These are phyloP conservation scores for Drosophila borborema DNA, from an alignment of 2,888 invertebrate species.

Conservation along the genomic window DNA sequence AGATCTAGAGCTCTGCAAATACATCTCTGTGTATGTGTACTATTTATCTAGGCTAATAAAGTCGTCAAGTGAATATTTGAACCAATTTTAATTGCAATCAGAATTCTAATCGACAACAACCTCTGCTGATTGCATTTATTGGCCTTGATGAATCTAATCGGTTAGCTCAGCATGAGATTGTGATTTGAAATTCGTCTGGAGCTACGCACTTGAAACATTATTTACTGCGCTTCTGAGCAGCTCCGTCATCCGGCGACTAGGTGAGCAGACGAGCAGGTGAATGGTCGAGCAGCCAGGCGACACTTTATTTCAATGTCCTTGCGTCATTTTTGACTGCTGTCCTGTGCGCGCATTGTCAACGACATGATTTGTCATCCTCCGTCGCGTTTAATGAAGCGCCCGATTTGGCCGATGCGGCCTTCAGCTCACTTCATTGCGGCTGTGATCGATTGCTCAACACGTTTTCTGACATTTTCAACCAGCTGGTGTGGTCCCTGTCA, in stretches of 20 bases:
- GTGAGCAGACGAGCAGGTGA: conserved; percentile 5
- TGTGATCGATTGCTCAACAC: conserved; percentile 81
- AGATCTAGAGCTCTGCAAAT: too few species aligned
- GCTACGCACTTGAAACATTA: conserved; percentile 59
- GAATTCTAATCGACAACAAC: neutral
- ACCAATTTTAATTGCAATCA: neutral
- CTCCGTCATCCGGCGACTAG: conserved; percentile 14
- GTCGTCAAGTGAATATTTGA: too few species aligned
- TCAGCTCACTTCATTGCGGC: conserved; percentile 33
- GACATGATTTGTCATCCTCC: conserved; percentile 77
- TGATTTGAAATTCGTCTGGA: conserved; percentile 28
- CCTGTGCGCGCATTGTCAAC: conserved; percentile 68
- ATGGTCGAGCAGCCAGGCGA: conserved; percentile 32
- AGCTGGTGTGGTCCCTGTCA: conserved; percentile 18
- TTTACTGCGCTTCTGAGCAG: conserved; percentile 38
- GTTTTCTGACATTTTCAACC: conserved; percentile 40
- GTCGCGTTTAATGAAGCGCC: conserved; percentile 62
- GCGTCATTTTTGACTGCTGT: conserved; percentile 63
- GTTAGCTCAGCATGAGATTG: conserved; percentile 30
- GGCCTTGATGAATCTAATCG: conserved; percentile 2
- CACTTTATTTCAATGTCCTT: conserved; percentile 55
- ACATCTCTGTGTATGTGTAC: too few species aligned
- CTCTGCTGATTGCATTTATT: neutral
- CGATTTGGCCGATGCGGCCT: conserved; percentile 45
- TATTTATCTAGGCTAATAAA: too few species aligned